Base-by-base conservation (phyloP, 2,888 invertebrate genomes). In the Esperia sulphurella region DNA sequence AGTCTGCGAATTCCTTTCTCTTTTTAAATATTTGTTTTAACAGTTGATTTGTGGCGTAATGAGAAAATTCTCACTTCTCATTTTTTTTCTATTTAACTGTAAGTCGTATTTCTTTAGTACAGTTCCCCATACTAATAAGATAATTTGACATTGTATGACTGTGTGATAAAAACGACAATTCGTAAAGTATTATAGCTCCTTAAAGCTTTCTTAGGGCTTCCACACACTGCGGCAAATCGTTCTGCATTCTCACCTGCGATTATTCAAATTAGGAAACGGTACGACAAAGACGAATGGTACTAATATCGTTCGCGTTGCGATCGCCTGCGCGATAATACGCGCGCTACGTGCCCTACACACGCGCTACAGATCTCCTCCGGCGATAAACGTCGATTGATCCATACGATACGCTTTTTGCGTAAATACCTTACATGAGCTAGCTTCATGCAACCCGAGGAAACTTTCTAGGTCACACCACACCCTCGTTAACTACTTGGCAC, bases 241-340 rank as follows among this genome's bases (percentile, higher is more conserved):
- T 78, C 74, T 76, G 77, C 75, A 84, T 87, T 87, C 85, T 83
- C 83, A 86, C 86, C 83, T 81, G 74, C 83, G 87, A 89, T 89
- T 89, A 89, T 89, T 88, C 82, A 88, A 89, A 89, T 89, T 83
- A 89, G 85, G 79, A 78, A 87, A 79, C 75, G 79, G 79, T 76
- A 84, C 85, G 89, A 89, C 89, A 88, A 83, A 88, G 89, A 89
- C 87, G 88, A 87, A 89, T 89, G 87, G 86, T 76, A 77, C 79
- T 87, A 86, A 88, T 88, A 88, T 84, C 86, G 85, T 71, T 71
- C 73, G 73, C 68, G 71, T 66, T 63, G 79, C 78, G 88, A 88
- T 87, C 75, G 78, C 77, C 63, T 59, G 66, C 54, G 62, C 78
- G 87, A 88, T 88, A 85, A 63, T 65, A 68, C 69, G 66, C 74